These are phyloP conservation scores for Nilaparvata lugens DNA, from an alignment of 1,140 invertebrate species.

Conservation along the genomic window DNA sequence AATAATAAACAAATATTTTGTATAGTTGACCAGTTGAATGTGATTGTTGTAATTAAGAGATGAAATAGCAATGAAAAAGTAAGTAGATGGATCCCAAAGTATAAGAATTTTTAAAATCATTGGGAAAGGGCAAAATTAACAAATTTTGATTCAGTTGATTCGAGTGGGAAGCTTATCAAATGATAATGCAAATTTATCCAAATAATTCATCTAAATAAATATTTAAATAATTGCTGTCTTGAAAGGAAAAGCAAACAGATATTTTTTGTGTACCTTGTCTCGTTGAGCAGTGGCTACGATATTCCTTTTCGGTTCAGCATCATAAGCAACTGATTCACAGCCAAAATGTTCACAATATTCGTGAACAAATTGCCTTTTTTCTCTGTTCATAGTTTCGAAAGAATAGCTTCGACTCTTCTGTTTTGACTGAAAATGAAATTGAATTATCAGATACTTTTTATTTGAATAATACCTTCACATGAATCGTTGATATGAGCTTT, in stretches of 20 bases:
- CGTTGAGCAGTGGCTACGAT: conserved; percentile 84
- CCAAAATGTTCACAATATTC: conserved; percentile 93
- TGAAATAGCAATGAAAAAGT: too few species aligned
- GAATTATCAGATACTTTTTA: conserved; percentile 16
- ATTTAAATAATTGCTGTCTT: background rate
- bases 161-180: too few species aligned
- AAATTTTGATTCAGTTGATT: too few species aligned
- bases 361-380: conserved; percentile 83
- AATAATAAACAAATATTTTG: background rate
- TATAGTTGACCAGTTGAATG: background rate
- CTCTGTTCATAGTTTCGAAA: conserved; percentile 86
- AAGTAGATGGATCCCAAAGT: too few species aligned
- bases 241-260: too few species aligned
- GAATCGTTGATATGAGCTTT: too few species aligned
- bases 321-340: conserved; percentile 85
- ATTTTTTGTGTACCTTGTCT: conserved; percentile 48
- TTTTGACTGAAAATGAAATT: conserved; percentile 53
- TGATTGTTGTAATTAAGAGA: too few species aligned
- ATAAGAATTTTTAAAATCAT: too few species aligned
- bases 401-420: conserved; percentile 78
- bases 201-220: background rate
- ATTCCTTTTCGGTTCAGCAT: conserved; percentile 89
- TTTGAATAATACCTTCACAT: too few species aligned
- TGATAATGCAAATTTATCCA: too few species aligned
- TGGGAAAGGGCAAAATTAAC: too few species aligned